Base-by-base conservation (phyloP, 2,888 invertebrate genomes). In the Parthenolecanium corni region DNA sequence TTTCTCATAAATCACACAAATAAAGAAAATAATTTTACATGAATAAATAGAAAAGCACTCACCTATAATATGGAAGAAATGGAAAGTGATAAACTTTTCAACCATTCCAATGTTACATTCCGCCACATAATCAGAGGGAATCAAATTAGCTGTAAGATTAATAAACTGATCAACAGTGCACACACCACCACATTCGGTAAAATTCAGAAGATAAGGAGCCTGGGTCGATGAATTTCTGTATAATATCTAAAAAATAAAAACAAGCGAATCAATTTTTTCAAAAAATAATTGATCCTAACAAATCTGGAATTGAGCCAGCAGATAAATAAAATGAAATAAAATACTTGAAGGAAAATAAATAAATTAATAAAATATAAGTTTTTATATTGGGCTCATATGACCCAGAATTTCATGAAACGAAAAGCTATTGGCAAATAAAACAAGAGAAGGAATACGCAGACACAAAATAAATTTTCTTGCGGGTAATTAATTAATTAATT, bases 91-190 rank as follows among this genome's bases (percentile, higher is more conserved):
- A 16, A 18, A 47, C 12, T 47, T 54, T 21, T 23, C 42, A 1
- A 54, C 54, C 11, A 54, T 40, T 18, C 20, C 38, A 5, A 54
- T 44, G 11, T 52, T 40, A 11, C 65, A 65, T 42, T 65, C 65
- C 23, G 25, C 38, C 11, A 64, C 47, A 64, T 64, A 65, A 46
- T 65, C n/a, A n/a, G 25, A 44, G 1, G 54, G 20, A 14, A 61
- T 1, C 38, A 62, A 20, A 20, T 64, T 46, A 36, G 46, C 42
- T 1, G 79, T 75, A 53, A 83, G 69, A 64, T 76, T 69, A 46
- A 77, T 70, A 53, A 85, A 76, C 68, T 78, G 75, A 1, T 77
- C 74, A 31, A 85, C 69, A 1, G 82, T 80, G 71, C 85, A 86
- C 44, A 54, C 40, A 12, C 74, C 74, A 2, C 77, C 75, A 72